Conservation (phyloP, 2,113 vertebrate species). For the Cacatua alba region DNA sequence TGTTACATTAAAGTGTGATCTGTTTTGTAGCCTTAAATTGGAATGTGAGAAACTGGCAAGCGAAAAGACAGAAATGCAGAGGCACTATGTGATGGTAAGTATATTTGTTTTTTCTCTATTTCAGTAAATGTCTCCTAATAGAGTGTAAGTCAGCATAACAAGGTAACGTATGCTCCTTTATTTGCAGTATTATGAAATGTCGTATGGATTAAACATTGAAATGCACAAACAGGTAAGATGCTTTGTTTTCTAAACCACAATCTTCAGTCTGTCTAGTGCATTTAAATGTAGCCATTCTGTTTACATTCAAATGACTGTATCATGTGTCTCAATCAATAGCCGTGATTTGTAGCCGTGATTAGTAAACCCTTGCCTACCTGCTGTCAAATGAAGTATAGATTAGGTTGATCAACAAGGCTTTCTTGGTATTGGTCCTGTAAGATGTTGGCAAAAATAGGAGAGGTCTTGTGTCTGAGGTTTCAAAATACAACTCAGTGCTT, state of each 20-base stretch:
- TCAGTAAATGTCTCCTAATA: background rate
- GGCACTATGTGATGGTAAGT: constrained; percentile 97
- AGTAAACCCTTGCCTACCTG: constrained; percentile 4
- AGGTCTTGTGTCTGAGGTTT: background rate
- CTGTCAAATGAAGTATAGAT: background rate
- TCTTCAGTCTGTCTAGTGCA: background rate
- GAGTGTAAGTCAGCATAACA: background rate
- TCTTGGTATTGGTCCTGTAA: background rate
- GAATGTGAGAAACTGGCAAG: constrained; percentile 98
- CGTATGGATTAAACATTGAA: constrained; percentile 89
- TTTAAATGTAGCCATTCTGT: background rate
- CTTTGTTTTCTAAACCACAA: constrained; percentile 37
- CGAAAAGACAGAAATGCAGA: constrained; percentile 98
- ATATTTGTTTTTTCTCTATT: background rate
- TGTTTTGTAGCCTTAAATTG: constrained; percentile 89
- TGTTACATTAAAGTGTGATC: constrained; percentile 73
- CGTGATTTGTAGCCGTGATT: background rate
- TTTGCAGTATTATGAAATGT: constrained; percentile 88
- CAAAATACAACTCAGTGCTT: background rate
- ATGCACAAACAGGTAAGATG: constrained; percentile 88
- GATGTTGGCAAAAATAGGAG: background rate
- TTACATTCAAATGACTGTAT: background rate
- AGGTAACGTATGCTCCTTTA: constrained; percentile 53
- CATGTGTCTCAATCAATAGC: background rate
- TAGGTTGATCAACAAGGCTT: background rate